phyloP scores from a whole-genome alignment of 2,797 vertebrate species.

The Onychomys torridus region DNA sequence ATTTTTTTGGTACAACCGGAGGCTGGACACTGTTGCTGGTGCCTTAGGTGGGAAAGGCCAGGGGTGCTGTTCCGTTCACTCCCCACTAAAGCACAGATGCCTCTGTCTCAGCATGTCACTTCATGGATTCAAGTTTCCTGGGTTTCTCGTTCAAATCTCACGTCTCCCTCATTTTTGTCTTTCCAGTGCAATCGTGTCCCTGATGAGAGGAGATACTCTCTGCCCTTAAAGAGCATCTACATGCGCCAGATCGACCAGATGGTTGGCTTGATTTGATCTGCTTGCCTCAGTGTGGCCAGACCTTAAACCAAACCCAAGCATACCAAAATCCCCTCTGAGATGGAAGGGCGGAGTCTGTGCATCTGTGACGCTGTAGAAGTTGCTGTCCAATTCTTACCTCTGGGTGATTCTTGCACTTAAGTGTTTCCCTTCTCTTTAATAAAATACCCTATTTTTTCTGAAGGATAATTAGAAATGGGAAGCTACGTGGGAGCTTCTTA shows the following conservation, averaged over 20 bases:
- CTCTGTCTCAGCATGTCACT: background rate
- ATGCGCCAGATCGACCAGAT: slow-evolving; percentile 99
- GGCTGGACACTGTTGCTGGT: background rate
- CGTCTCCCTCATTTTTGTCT: background rate
- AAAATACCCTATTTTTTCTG: slow-evolving; percentile 66
- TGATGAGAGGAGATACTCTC: slow-evolving; percentile 93
- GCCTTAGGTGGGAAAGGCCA: background rate
- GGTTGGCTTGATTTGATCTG: slow-evolving; percentile 95
- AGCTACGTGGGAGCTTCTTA: slow-evolving; percentile 14
- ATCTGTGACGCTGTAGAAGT: rapidly evolving
- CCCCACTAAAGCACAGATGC: rapidly evolving
- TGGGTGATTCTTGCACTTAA: slow-evolving; percentile 9
- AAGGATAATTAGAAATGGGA: slow-evolving; percentile 43
- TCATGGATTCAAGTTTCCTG: background rate
- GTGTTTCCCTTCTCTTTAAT: slow-evolving; percentile 71
- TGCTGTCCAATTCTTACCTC: slow-evolving; percentile 42
- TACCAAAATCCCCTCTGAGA: background rate
- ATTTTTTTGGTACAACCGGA: background rate
- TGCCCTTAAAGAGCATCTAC: slow-evolving; percentile 97
- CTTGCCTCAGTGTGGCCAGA: rapidly evolving
- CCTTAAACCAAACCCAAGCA: background rate
- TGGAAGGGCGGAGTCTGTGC: background rate
- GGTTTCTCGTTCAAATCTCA: background rate
- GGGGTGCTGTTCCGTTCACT: background rate
- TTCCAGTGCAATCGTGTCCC: slow-evolving; percentile 95